Base-by-base conservation (phyloP, 2,888 invertebrate species). In the Ptilodon capucinus region DNA sequence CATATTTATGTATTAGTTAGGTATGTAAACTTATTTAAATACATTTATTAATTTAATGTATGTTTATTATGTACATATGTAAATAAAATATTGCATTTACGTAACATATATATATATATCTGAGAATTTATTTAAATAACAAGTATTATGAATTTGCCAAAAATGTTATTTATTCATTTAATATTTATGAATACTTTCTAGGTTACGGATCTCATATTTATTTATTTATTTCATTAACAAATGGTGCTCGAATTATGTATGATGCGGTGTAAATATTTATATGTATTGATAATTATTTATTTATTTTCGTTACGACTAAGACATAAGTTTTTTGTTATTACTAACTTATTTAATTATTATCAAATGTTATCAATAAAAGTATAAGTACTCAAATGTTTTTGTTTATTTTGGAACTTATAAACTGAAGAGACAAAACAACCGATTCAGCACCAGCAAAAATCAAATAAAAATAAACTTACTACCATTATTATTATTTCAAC, bases 351-450 rank as follows among this genome's bases (percentile, higher is more conserved):
- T 67, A 69, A 75, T 70, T 76, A 71, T 76, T 75, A 71, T 66
- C 70, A 60, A 77, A 76, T 81, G 72, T 76, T 80, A 79, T 80
- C 69, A 82, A 83, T 80, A 76, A 71, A 84, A 81, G 81, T 81
- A 74, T 84, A 85, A 81, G 81, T 85, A 81, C 81, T 79, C 76
- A 65, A 58, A 44, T 7, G 46, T 6, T 44, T 63, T 52, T 49
- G 42, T 46, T 63, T 57, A 0, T 1, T 40, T 23, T 23, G n/a
- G n/a, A n/a, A n/a, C n/a, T n/a, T n/a, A n/a, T n/a, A n/a, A n/a
- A n/a, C n/a, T n/a, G n/a, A n/a, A n/a, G n/a, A n/a, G n/a, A n/a
- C n/a, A n/a, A n/a, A n/a, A n/a, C n/a, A n/a, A n/a, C n/a, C n/a
- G n/a, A n/a, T n/a, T n/a, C n/a, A n/a, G n/a, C n/a, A n/a, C n/a